Evolutionary conservation across 2,888 invertebrate species (phyloP), one percentile per base, ranked within the genome.

Genomic region (Rhamnusium bicolor): DNA sequence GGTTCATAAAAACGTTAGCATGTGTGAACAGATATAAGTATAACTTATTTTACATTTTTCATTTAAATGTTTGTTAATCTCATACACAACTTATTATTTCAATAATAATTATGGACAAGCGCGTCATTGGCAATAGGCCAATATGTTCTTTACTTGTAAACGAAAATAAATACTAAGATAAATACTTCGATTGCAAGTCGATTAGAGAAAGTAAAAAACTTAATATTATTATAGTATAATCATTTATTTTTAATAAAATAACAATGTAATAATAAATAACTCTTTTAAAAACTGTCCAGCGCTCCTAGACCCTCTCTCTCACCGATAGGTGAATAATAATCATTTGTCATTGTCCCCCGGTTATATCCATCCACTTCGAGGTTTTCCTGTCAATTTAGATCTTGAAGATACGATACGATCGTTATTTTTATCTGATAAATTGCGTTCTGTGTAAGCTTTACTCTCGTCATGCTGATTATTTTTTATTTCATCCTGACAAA

Each of bases 311-410:
- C 12, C 40, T 32, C 40, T 40, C 12, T 40, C n/a, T n/a, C 40
- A n/a, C 40, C n/a, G 5, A 40, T n/a, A 40, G 40, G n/a, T 14
- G 7, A 19, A 58, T 58, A 58, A 32, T 32, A 29, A 58, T 58
- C 58, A 6, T 51, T n/a, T n/a, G 24, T 49, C 49, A 29, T 18
- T 16, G 29, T 56, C 18, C 19, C 29, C 40, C 10, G 49, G 62
- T 71, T 78, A 81, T 58, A 82, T 79, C 82, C 82, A 82, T 7
- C 79, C 82, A 18, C 75, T 76, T 19, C 80, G 69, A 51, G 76
- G 71, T 73, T 80, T 76, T 5, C 81, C 80, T 24, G 80, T 81
- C 69, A 80, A 73, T 71, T 80, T 82, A 12, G 80, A 79, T 61
- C 73, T 74, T 60, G 75, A 72, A 4, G 81, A 77, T 54, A 72